phyloP scores from a whole-genome alignment of 2,888 invertebrate species.

The Erynnis tages region DNA sequence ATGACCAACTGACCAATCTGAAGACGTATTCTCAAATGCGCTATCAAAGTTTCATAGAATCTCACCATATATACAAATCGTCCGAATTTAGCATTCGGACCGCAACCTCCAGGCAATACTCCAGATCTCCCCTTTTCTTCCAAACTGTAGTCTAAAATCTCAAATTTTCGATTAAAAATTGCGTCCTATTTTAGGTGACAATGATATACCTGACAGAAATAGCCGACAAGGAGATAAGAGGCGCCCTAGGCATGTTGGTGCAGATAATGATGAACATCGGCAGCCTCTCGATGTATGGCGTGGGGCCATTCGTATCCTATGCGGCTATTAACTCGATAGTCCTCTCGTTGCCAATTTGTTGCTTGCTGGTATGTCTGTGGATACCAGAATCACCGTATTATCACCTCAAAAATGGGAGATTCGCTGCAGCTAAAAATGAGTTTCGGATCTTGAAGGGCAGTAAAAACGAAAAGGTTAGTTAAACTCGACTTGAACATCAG shows the following conservation, averaged over 20 bases:
- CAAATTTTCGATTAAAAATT: background rate
- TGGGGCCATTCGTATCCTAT: conserved; percentile 76
- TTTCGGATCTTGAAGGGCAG: conserved; percentile 69
- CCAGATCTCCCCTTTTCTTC: no score
- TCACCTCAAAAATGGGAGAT: conserved; percentile 75
- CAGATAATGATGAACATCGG: conserved; percentile 76
- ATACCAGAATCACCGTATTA: conserved; percentile 84
- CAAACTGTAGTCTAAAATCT: background rate
- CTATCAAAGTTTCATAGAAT: no score
- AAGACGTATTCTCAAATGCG: no score
- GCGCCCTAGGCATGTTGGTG: conserved; percentile 70
- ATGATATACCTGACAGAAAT: conserved; percentile 79
- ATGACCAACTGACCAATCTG: no score
- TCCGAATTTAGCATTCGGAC: no score
- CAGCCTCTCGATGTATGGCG: conserved; percentile 63
- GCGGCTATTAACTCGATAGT: conserved; percentile 66
- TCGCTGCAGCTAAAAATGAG: conserved; percentile 68
- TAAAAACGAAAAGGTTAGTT: conserved; percentile 59
- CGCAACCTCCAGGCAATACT: no score
- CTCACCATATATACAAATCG: no score
- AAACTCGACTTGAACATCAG: no score
- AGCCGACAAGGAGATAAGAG: conserved; percentile 75
- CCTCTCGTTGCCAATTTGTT: conserved; percentile 68
- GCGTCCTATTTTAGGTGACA: conserved; percentile 58
- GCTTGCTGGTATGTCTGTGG: conserved; percentile 74